phyloP scores from a whole-genome alignment of 2,888 invertebrate species.

The Habrosyne pyritoides region DNA sequence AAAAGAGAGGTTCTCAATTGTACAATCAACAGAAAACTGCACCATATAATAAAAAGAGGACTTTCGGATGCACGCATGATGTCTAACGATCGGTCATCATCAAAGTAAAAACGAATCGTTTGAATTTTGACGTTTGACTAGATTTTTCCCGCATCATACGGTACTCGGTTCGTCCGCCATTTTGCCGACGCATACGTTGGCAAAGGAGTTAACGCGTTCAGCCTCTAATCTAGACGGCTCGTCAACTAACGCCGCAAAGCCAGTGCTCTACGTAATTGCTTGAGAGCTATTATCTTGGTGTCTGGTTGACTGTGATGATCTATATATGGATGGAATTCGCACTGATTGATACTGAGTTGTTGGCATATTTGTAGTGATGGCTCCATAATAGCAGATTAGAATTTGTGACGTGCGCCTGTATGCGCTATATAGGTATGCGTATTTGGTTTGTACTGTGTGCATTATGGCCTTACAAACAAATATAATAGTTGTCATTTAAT shows the following conservation, averaged over 20 bases:
- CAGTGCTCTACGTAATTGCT: conserved; percentile 3
- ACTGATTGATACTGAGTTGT: neutral
- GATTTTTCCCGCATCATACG: neutral
- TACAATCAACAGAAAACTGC: neutral
- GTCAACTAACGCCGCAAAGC: conserved; percentile 2
- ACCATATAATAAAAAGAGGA: neutral
- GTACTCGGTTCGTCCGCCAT: neutral
- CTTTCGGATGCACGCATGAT: neutral
- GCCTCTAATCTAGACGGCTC: conserved; percentile 8
- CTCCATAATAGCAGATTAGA: neutral
- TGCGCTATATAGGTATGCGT: too few species aligned
- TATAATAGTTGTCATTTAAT: too few species aligned
- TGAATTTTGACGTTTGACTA: neutral
- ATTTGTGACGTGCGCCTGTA: neutral
- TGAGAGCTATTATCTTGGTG: conserved; percentile 6
- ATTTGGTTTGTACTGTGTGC: too few species aligned
- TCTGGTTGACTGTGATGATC: neutral
- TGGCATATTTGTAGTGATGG: conserved; percentile 1
- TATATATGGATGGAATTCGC: neutral
- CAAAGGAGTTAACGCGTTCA: conserved; percentile 2
- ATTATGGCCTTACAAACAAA: too few species aligned
- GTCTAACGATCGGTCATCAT: neutral
- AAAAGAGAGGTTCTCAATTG: too few species aligned
- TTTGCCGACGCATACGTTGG: neutral
- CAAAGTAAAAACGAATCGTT: neutral